phyloP scores from a whole-genome alignment of 2,797 vertebrate genomes.

The Rhinogobio ventralis region DNA sequence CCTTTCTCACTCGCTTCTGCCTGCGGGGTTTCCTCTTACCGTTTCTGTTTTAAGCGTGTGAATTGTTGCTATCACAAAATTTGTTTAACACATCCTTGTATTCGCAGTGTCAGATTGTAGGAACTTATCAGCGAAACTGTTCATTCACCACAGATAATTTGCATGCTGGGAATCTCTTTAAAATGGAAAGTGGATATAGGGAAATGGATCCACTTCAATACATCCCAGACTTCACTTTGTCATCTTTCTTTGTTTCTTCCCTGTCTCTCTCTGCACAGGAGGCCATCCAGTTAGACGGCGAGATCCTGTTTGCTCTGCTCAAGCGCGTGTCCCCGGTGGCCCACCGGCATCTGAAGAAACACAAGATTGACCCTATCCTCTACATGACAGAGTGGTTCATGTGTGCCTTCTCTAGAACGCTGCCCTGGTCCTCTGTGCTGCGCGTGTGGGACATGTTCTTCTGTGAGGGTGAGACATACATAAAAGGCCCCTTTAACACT shows the following conservation, averaged over 20 bases:
- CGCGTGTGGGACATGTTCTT: constrained; percentile 99
- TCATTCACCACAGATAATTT: not conserved
- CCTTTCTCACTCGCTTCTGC: not conserved
- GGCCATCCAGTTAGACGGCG: constrained; percentile 95
- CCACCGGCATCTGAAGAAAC: constrained; percentile 91
- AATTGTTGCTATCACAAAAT: not conserved
- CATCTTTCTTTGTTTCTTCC: not conserved
- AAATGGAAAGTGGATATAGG: not conserved
- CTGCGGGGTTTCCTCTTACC: constrained; percentile 3
- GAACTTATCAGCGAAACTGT: not conserved
- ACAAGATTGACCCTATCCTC: constrained; percentile 94
- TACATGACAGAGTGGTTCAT: constrained; percentile 99
- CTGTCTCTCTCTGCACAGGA: constrained; percentile 77
- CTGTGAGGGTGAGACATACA: constrained; percentile 86
- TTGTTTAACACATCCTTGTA: constrained; percentile 8
- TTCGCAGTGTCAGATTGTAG: not conserved
- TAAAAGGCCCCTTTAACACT: not conserved
- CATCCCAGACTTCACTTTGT: not conserved
- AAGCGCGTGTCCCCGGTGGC: constrained; percentile 85
- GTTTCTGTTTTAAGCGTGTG: not conserved
- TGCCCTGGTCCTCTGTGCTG: constrained; percentile 95
- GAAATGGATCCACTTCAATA: not conserved
- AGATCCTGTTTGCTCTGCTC: constrained; percentile 93
- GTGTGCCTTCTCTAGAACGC: constrained; percentile 95
- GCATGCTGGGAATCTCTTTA: not conserved